A percentile compares a stretch with the other conserved stretches of the same genome.
phyloP scores from a whole-genome alignment of 2,888 invertebrate genomes.

The Blera fallax region DNA sequence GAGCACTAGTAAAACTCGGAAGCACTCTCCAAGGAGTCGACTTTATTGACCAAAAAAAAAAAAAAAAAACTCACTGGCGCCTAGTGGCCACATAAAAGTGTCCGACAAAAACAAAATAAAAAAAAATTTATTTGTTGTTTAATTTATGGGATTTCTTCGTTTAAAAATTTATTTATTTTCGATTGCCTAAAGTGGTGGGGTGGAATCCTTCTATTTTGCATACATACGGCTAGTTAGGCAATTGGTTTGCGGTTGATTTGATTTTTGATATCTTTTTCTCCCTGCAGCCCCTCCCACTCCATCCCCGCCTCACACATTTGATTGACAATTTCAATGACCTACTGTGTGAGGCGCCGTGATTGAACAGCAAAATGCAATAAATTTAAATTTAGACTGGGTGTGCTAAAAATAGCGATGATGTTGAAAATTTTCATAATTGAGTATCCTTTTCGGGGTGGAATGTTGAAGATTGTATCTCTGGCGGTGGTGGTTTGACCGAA shows the following conservation, averaged over 20 bases:
- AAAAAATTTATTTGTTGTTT: constrained; percentile 31
- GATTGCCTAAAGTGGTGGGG: constrained; percentile 32
- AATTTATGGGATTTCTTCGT: constrained; percentile 54
- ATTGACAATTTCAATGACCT: constrained; percentile 69
- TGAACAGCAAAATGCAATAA: constrained; percentile 47
- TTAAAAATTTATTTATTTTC: constrained; percentile 49
- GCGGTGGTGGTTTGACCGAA: not conserved
- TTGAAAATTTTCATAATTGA: constrained; percentile 37
- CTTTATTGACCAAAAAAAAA: constrained; percentile 40
- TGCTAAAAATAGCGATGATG: constrained; percentile 69
- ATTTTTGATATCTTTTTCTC: not conserved
- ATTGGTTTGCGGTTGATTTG: not conserved
- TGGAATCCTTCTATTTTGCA: constrained; percentile 12
- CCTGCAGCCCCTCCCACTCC: too few relatives aligned
- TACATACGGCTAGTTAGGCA: not conserved
- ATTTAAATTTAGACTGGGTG: constrained; percentile 61
- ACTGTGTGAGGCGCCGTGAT: constrained; percentile 34
- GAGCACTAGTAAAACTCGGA: not conserved
- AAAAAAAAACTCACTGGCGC: constrained; percentile 54
- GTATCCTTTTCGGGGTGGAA: constrained; percentile 39
- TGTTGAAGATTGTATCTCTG: not conserved
- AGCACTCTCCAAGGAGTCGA: not conserved
- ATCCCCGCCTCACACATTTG: constrained; percentile 24
- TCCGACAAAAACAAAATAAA: not conserved
- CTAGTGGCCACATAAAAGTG: too few relatives aligned